Evolutionary conservation across 2,888 invertebrate species (phyloP).

Genomic region (Malthinus flaveolus): DNA sequence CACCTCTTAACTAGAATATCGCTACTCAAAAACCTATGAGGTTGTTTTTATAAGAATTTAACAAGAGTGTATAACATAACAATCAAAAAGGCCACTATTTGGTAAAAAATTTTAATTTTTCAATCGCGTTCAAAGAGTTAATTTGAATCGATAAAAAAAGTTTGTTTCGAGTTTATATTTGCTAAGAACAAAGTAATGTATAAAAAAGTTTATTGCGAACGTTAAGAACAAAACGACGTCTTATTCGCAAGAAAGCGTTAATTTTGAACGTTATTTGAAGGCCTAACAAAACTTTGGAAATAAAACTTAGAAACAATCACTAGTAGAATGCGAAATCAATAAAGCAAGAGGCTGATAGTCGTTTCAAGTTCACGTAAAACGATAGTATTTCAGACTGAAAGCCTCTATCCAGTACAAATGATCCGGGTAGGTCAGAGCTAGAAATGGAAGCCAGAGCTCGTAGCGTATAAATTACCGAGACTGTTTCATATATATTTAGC

Average conservation of each 20-base stretch:
- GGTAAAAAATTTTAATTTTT: too few relatives aligned
- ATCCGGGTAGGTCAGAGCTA: constrained; percentile 45
- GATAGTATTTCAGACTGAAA: constrained; percentile 49
- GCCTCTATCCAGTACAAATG: constrained; percentile 48
- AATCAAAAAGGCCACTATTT: too few relatives aligned
- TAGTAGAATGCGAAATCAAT: constrained; percentile 46
- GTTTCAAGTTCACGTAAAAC: constrained; percentile 47
- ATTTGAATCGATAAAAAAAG: too few relatives aligned
- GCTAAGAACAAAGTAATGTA: background rate
- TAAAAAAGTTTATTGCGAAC: constrained; percentile 7
- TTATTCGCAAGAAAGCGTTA: constrained; percentile 11
- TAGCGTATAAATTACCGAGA: constrained; percentile 45
- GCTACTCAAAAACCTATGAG: constrained; percentile 12
- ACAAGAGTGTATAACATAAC: constrained; percentile 9
- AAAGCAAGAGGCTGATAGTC: constrained; percentile 43
- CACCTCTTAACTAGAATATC: constrained; percentile 31
- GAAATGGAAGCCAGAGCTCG: constrained; percentile 40
- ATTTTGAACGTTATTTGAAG: constrained; percentile 16
- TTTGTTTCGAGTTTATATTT: too few relatives aligned
- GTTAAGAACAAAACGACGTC: constrained; percentile 10
- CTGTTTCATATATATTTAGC: constrained; percentile 38
- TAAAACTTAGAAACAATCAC: constrained; percentile 37
- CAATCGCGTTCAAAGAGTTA: too few relatives aligned
- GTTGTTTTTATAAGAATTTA: constrained; percentile 22
- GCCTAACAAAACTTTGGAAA: constrained; percentile 17